A percentile compares a stretch with the other conserved stretches of the same genome.
These are phyloP conservation scores for Troglohyphantes excavatus DNA, from an alignment of 2,888 invertebrate species.

Conservation along the genomic window DNA sequence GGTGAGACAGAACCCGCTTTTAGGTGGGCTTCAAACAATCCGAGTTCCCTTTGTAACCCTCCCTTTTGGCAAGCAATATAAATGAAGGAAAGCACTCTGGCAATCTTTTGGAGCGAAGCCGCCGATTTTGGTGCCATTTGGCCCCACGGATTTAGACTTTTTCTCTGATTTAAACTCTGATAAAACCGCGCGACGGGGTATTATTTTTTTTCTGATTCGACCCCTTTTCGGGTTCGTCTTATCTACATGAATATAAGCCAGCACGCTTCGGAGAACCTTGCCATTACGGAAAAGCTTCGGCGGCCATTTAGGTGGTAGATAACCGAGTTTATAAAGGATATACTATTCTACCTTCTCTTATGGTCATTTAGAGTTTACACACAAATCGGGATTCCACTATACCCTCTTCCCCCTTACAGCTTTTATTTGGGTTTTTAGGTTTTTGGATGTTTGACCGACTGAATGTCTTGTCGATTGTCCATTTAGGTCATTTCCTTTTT, in stretches of 20 bases:
- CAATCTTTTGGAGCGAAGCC: slow-evolving; percentile 74
- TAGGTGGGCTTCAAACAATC: slow-evolving; percentile 68
- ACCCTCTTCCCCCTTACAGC: slow-evolving; percentile 1
- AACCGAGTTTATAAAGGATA: slow-evolving; percentile 67
- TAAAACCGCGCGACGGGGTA: slow-evolving; percentile 65
- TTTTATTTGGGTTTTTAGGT: slow-evolving; percentile 34
- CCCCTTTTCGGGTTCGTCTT: slow-evolving; percentile 56
- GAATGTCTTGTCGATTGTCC: slow-evolving; percentile 38
- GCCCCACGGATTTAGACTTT: slow-evolving; percentile 67
- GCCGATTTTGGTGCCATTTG: slow-evolving; percentile 74
- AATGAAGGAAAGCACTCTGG: slow-evolving; percentile 72
- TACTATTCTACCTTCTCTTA: slow-evolving; percentile 45
- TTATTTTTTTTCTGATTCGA: slow-evolving; percentile 57
- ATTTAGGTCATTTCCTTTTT: slow-evolving; percentile 41
- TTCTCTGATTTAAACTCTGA: slow-evolving; percentile 76
- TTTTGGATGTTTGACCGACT: slow-evolving; percentile 40
- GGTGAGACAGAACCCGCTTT: slow-evolving; percentile 62
- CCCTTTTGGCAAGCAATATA: slow-evolving; percentile 64
- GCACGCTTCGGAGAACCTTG: slow-evolving; percentile 51
- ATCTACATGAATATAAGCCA: slow-evolving; percentile 72
- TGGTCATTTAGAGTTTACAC: slow-evolving; percentile 71
- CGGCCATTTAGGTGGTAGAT: slow-evolving; percentile 64
- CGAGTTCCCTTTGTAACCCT: slow-evolving; percentile 59
- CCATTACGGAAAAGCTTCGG: slow-evolving; percentile 63
- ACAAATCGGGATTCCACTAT: slow-evolving; percentile 27